Evolutionary conservation across 2,113 vertebrate genomes (phyloP).

Genomic region (Chaetura pelagica): DNA sequence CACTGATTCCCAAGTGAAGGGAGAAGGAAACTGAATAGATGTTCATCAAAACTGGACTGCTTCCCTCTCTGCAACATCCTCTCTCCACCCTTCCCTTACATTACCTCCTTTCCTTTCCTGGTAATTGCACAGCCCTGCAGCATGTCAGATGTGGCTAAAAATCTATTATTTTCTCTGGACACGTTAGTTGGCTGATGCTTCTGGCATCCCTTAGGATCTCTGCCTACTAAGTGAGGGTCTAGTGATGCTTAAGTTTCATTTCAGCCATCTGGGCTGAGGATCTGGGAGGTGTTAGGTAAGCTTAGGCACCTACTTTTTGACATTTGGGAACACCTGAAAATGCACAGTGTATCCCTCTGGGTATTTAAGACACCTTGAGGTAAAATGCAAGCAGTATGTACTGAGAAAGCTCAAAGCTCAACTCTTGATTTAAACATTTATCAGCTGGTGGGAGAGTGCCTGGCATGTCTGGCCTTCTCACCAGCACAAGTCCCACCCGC

Average conservation of each 20-base stretch:
- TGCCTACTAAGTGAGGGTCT: background rate
- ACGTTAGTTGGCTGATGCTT: background rate
- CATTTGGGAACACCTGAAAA: background rate
- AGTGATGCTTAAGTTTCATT: background rate
- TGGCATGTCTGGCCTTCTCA: background rate
- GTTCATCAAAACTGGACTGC: background rate
- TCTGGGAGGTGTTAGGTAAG: background rate
- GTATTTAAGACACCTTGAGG: background rate
- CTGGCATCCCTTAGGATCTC: background rate
- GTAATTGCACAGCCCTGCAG: background rate
- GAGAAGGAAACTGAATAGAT: background rate
- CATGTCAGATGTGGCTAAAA: background rate
- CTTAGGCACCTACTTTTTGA: background rate
- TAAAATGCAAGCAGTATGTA: background rate
- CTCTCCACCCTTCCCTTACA: background rate
- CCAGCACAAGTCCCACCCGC: background rate
- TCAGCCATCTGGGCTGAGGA: background rate
- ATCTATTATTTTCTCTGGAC: fast-evolving
- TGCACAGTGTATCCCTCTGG: fast-evolving
- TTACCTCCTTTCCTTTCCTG: background rate
- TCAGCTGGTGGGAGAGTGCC: background rate
- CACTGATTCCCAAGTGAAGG: background rate
- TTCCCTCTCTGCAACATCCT: background rate
- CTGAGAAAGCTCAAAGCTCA: background rate
- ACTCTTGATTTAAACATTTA: background rate